Evolutionary conservation across 1,140 invertebrate genomes (phyloP).

Genomic region (Protaetia brevitarsis): DNA sequence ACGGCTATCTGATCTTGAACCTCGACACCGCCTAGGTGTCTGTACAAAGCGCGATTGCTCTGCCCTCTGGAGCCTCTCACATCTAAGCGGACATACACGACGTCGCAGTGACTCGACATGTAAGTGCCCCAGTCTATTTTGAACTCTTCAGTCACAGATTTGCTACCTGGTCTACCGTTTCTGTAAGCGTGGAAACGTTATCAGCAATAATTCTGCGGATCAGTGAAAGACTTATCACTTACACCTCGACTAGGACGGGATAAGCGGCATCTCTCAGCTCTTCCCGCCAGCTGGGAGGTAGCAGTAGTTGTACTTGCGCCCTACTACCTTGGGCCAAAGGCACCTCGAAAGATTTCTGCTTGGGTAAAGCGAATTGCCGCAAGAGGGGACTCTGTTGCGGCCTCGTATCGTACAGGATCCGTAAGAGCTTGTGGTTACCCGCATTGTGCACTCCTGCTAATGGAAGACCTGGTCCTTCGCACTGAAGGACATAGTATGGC

Average conservation of each 20-base stretch:
- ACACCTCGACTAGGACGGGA: slow-evolving; percentile 80
- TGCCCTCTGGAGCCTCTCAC: slow-evolving; percentile 81
- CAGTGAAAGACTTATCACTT: slow-evolving; percentile 44
- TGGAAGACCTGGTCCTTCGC: slow-evolving; percentile 74
- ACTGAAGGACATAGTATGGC: slow-evolving; percentile 73
- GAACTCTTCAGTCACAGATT: slow-evolving; percentile 83
- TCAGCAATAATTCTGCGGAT: neutral
- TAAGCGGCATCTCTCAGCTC: slow-evolving; percentile 80
- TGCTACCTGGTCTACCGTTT: slow-evolving; percentile 85
- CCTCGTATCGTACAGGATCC: slow-evolving; percentile 72
- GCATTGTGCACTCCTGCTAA: slow-evolving; percentile 72
- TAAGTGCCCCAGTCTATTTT: slow-evolving; percentile 88
- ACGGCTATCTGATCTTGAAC: slow-evolving; percentile 82
- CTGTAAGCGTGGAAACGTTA: no score
- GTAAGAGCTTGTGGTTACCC: slow-evolving; percentile 66
- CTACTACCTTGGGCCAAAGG: slow-evolving; percentile 71
- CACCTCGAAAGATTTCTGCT: slow-evolving; percentile 72
- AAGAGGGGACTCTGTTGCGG: slow-evolving; percentile 61
- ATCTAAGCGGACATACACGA: slow-evolving; percentile 86
- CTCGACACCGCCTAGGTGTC: slow-evolving; percentile 78
- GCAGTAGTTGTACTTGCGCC: slow-evolving; percentile 73
- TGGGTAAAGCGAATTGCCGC: slow-evolving; percentile 69
- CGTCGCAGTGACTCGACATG: slow-evolving; percentile 86
- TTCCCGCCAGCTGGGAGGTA: slow-evolving; percentile 79
- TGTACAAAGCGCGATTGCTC: slow-evolving; percentile 74